These are phyloP conservation scores for Tauraco hartlaubi DNA, from an alignment of 2,797 vertebrate species.

Conservation along the genomic window DNA sequence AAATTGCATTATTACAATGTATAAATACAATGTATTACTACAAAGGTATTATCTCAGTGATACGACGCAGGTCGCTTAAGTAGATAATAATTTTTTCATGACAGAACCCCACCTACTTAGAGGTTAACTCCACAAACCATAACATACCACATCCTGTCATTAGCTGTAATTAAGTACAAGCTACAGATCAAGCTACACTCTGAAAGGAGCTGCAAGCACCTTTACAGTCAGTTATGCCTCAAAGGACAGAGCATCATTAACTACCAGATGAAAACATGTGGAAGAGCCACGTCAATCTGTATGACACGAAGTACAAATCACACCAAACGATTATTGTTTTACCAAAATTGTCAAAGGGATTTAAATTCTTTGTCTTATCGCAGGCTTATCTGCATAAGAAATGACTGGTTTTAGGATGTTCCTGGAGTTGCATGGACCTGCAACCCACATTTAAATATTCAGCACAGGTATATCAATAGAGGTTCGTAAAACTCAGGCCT, in stretches of 20 bases:
- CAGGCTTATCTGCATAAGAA: not conserved
- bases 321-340: fast-evolving
- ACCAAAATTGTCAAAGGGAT: not conserved
- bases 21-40: not conserved
- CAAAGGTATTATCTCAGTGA: not conserved
- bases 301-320: not conserved
- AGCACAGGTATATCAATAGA: not conserved
- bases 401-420: not conserved
- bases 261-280: not conserved
- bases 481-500: not conserved
- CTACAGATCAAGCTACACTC: not conserved
- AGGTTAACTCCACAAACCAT: not conserved
- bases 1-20: not conserved
- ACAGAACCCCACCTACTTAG: not conserved
- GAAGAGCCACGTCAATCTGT: not conserved
- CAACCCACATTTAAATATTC: not conserved
- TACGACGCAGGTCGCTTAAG: not conserved
- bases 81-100: not conserved
- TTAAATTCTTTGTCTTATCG: not conserved
- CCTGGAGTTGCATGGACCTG: not conserved
- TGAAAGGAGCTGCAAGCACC: not conserved
- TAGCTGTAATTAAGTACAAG: not conserved
- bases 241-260: not conserved
- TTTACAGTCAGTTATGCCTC: not conserved
- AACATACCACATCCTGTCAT: not conserved